phyloP scores from a whole-genome alignment of 2,113 vertebrate genomes.

The Boulengeromyrus knoepffleri region DNA sequence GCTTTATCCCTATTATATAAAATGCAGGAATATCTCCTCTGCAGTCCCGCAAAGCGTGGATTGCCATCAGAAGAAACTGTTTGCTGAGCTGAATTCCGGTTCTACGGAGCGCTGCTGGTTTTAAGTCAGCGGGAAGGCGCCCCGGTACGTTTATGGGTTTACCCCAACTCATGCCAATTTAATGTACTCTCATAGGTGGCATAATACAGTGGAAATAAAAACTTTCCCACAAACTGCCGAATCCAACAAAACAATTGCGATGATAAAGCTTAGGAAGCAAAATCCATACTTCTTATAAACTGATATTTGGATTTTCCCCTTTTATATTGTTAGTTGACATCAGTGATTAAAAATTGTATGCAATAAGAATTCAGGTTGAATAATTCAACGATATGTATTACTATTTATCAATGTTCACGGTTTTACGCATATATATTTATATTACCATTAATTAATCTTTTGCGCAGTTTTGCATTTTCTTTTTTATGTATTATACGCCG shows the following conservation, averaged over 20 bases:
- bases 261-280: neutral
- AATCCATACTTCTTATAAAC: neutral
- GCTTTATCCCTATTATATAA: slow-evolving; percentile 46
- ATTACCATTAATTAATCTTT: neutral
- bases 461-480: neutral
- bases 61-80: slow-evolving; percentile 23
- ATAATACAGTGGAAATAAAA: neutral
- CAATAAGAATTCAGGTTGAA: neutral
- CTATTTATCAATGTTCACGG: neutral
- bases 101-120: neutral
- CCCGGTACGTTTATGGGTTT: neutral
- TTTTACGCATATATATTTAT: neutral
- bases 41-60: slow-evolving; percentile 1
- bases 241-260: neutral
- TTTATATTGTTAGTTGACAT: neutral
- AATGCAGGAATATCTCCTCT: slow-evolving; percentile 37
- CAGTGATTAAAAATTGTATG: neutral
- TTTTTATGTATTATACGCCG: neutral
- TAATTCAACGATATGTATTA: neutral
- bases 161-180: neutral
- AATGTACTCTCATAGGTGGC: neutral
- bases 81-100: slow-evolving; percentile 23
- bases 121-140: neutral
- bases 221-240: neutral
- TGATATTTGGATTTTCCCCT: neutral